Base-by-base conservation (phyloP, 2,797 vertebrate species). In the Gymnodraco acuticeps region DNA sequence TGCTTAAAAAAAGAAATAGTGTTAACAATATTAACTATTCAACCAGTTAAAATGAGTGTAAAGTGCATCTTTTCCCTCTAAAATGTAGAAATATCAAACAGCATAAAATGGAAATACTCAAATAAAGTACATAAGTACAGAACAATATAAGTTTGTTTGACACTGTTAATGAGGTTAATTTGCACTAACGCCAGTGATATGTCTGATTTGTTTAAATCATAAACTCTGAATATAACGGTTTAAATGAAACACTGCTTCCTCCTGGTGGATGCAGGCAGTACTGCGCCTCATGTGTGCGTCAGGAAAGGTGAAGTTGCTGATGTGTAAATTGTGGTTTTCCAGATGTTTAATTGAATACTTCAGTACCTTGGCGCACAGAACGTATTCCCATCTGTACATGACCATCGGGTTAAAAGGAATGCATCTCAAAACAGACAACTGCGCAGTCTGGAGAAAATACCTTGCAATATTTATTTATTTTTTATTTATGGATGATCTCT, bases 301-400 rank as follows among this genome's bases (percentile, higher is more conserved):
- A 14, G 50, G 7, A 13, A 10, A 52, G 8, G 0, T 1, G 43
- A 62, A 2, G 58, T 2, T 73, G 63, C 62, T 82, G 75, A 67
- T 73, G 78, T 9, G 41, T 13, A 1, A 55, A 60, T 38, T 56
- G 9, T 12, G 8, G 0, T 5, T 67, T 74, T 80, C 64, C 79
- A 85, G 77, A 84, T 82, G 80, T 85, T 85, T 64, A 3, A 38
- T 27, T 73, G 19, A 81, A 86, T 80, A 59, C 82, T 68, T 69
- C 27, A 70, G 23, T 31, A 11, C 5, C 3, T 55, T 10, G 2
- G 20, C 12, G 16, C 54, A 17, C 4, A 20, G 3, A 52, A 48
- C 17, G 0, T 48, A 1, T 38, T 45, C 15, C 5, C 23, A 56
- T 54, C 51, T 4, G n/a, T 19, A 10, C 17, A 23, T 20, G n/a